Base-by-base conservation (phyloP, 1,140 invertebrate genomes). In the Drosophila gunungcola region DNA sequence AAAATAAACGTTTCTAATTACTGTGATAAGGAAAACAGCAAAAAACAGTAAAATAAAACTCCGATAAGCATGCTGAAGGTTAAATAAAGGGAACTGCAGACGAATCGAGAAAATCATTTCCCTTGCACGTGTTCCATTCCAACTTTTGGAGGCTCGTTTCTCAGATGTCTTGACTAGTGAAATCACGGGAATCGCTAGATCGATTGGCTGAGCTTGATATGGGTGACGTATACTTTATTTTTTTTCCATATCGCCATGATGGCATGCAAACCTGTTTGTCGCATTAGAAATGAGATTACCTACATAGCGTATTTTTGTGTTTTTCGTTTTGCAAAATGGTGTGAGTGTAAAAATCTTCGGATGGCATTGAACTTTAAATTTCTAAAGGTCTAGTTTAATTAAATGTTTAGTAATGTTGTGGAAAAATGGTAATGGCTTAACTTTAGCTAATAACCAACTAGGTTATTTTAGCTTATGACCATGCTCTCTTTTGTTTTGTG, bases 1-100 rank as follows among this genome's bases (percentile, higher is more conserved):
- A 13, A 58, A 51, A 41, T 10, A 58, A 49, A 64, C 2, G 52
- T 46, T 41, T 16, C 27, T 34, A 53, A 65, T 48, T 61, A 63
- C 16, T 82, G 9, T 69, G 83, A 86, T 86, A 86, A 85, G 81
- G 81, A 39, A 7, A 32, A 51, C n/a, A 48, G 4, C 3, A 61
- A 38, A 32, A 21, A 51, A 52, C 4, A 43, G 34, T 9, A 5
- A 34, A 7, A 21, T 12, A 43, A 42, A 63, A 72, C 10, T 61
- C n/a, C 41, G 82, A 86, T 86, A 86, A 84, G 76, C 29, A 52
- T 13, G 63, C 13, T 45, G 38, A 89, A 88, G 83, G 83, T 88
- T 83, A 53, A 83, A 73, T 88, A 72, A 83, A 88, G 67, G 73
- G 53, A 88, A 77, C 75, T 64, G 61, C 78, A 64, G 56, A 65